These are phyloP conservation scores for Malurus alboscapulatus DNA, from an alignment of 2,113 vertebrate genomes.

Conservation along the genomic window DNA sequence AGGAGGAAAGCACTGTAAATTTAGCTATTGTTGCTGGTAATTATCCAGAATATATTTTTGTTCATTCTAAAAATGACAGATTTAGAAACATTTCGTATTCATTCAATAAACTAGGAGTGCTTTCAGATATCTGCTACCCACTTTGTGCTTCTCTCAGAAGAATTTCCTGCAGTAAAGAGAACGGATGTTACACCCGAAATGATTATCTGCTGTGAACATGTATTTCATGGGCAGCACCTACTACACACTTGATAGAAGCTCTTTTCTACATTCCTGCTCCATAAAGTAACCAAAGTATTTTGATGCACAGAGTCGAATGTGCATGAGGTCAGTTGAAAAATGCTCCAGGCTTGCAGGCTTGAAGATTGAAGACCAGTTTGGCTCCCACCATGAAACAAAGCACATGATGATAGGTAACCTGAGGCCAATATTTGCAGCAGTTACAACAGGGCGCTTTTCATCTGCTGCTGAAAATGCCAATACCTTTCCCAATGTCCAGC, in stretches of 20 bases:
- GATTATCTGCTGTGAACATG: not conserved
- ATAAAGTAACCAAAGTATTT: not conserved
- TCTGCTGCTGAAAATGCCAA: not conserved
- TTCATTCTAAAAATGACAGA: constrained; percentile 25
- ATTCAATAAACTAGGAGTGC: constrained; percentile 1
- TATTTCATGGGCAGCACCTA: not conserved
- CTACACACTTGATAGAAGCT: not conserved
- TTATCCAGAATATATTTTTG: not conserved
- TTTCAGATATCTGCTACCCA: not conserved
- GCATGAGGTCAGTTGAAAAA: not conserved
- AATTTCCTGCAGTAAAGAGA: constrained; percentile 25
- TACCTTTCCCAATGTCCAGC: constrained; percentile 11
- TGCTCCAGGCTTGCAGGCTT: not conserved
- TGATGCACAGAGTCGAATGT: not conserved
- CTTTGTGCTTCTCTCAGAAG: constrained; percentile 7
- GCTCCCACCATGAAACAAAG: not conserved
- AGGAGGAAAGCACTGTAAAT: not conserved
- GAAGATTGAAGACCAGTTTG: not conserved
- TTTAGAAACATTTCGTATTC: constrained; percentile 19
- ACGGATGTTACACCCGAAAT: not conserved
- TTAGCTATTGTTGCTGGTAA: constrained; percentile 28
- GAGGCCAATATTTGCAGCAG: not conserved
- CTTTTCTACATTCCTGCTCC: not conserved
- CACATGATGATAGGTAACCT: not conserved
- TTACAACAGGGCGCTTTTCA: not conserved